Base-by-base conservation (phyloP, 2,113 vertebrate genomes). In the Nasalis larvatus region DNA sequence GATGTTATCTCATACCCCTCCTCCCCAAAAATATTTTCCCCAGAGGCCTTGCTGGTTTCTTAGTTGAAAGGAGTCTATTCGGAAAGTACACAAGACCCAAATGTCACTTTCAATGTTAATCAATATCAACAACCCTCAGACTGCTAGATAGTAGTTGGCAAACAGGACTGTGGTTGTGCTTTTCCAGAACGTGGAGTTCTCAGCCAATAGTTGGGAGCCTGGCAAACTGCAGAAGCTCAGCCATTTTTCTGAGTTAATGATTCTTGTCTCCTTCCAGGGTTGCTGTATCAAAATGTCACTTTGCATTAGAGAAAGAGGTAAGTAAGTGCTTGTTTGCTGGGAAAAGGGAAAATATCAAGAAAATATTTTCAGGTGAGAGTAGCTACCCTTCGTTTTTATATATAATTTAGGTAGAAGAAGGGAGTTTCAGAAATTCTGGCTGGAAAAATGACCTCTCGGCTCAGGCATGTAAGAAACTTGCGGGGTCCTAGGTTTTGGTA, bases 171-270 rank as follows among this genome's bases (percentile, higher is more conserved):
- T n/a, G 32, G 23, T 40, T 82, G 83, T 78, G 42, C 37, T 88
- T 96, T 89, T 83, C 81, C 4, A 74, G 68, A 93, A 68, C 66
- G 30, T 47, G 47, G 76, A 95, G 86, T 86, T 60, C 69, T 92
- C 17, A 35, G 84, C 60, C 95, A 49, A 56, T 35, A 60, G 45
- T 32, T n/a, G 35, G 76, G 45, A 77, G 12, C 30, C 25, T 47
- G 71, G 56, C 81, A 68, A 68, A 42, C n/a, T 74, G n/a, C 27
- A 84, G 49, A 30, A 84, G 40, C 5, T 9, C 40, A 54, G n/a
- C 30, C 68, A 27, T 85, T 96, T 95, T 94, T 77, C 86, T 66
- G 35, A 95, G 77, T 96, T 90, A 95, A 81, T 94, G 89, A 63
- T 73, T 96, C 58, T 71, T 86, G 49, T 93, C 32, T 86, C 35